phyloP scores from a whole-genome alignment of 2,797 vertebrate species.

The Sandelia bainsii region DNA sequence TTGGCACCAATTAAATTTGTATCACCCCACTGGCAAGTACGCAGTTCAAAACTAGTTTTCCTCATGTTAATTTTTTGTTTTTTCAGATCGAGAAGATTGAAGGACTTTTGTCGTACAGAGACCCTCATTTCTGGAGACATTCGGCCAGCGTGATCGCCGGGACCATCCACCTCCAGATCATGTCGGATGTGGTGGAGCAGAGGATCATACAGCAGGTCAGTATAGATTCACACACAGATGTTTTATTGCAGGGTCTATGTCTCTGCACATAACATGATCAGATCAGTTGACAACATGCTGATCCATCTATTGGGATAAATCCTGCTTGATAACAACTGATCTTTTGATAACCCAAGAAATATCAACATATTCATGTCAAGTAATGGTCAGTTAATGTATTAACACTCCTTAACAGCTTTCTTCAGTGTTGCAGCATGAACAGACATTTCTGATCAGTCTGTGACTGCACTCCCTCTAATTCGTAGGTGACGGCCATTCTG shows the following conservation, averaged over 20 bases:
- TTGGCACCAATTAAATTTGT: too few relatives aligned
- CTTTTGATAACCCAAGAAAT: too few relatives aligned
- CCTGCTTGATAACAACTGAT: too few relatives aligned
- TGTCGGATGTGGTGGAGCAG: constrained; percentile 94
- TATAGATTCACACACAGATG: background rate
- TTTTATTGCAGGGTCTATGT: background rate
- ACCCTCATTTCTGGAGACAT: constrained; percentile 97
- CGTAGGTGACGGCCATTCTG: constrained; percentile 91
- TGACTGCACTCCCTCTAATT: background rate
- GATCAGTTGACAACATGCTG: background rate
- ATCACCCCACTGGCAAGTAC: too few relatives aligned
- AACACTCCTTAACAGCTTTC: background rate
- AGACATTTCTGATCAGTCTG: background rate
- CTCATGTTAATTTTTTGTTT: background rate
- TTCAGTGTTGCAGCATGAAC: background rate
- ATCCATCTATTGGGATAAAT: background rate
- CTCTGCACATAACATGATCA: background rate
- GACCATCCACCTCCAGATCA: constrained; percentile 95
- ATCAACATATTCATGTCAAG: too few relatives aligned
- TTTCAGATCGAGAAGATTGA: constrained; percentile 95
- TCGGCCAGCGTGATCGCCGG: constrained; percentile 93
- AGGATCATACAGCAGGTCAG: constrained; percentile 95
- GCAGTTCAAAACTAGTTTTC: background rate
- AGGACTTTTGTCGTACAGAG: constrained; percentile 95
- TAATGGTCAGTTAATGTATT: too few relatives aligned